A percentile compares a stretch with the other conserved stretches of the same genome.
Evolutionary conservation across 2,797 vertebrate genomes (phyloP).

Genomic region (Galaxias olidus): DNA sequence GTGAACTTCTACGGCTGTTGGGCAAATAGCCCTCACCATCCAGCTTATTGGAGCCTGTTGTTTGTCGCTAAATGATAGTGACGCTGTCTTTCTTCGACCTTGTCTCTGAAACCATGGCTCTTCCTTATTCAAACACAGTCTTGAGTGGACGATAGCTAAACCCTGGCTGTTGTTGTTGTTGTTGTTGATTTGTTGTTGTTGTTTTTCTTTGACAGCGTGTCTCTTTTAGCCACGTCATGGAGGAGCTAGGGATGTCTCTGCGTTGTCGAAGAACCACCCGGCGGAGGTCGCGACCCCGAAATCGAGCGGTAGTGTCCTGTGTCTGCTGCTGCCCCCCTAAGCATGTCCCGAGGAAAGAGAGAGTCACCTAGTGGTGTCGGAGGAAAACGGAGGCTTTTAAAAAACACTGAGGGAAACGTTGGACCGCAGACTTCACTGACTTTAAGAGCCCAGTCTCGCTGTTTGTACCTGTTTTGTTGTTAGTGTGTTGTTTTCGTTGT

Average conservation of each 20-base stretch:
- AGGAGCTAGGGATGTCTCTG: constrained; percentile 90
- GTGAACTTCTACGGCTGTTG: no score
- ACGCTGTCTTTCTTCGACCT: no score
- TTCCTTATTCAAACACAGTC: neutral
- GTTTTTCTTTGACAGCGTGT: constrained; percentile 79
- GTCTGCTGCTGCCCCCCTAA: constrained; percentile 89
- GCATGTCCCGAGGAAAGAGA: constrained; percentile 79
- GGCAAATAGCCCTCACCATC: no score
- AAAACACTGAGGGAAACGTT: no score
- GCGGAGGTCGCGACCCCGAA: constrained; percentile 83
- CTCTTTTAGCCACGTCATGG: constrained; percentile 90
- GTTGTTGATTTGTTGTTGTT: constrained; percentile 18
- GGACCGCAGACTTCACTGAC: no score
- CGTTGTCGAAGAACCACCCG: constrained; percentile 89
- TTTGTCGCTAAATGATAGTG: no score
- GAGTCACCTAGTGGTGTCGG: constrained; percentile 66
- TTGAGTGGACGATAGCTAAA: constrained; percentile 13
- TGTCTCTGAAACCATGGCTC: no score
- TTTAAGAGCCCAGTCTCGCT: no score
- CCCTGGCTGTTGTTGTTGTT: neutral
- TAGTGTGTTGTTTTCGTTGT: neutral
- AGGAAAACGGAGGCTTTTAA: no score
- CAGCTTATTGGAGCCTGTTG: no score
- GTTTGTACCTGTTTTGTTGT: constrained; percentile 14
- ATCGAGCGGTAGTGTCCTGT: constrained; percentile 79